phyloP scores from a whole-genome alignment of 2,113 vertebrate species.

The Oenanthe oenanthe region DNA sequence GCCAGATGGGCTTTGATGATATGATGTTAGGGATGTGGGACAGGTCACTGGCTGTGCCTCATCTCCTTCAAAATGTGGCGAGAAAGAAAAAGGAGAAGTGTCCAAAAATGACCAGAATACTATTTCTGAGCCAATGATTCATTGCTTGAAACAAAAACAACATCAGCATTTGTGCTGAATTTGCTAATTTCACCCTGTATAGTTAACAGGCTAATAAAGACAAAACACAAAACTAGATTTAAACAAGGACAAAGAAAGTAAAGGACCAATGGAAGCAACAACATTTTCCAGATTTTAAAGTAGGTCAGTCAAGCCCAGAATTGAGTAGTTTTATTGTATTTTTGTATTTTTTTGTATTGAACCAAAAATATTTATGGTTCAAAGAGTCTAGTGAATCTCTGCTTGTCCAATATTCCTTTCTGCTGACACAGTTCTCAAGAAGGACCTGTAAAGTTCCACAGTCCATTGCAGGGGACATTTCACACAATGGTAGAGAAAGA shows the following conservation, averaged over 20 bases:
- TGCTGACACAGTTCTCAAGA: not conserved
- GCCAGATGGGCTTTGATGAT: not conserved
- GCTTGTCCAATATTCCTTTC: not conserved
- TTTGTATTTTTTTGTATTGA: not conserved
- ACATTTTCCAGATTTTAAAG: not conserved
- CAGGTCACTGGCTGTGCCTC: fast-evolving
- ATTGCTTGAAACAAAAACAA: fast-evolving
- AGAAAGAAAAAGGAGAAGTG: not conserved
- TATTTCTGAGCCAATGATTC: not conserved
- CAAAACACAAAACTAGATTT: not conserved
- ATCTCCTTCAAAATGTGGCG: not conserved
- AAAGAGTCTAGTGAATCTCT: not conserved
- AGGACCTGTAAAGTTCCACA: not conserved
- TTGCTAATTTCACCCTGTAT: not conserved
- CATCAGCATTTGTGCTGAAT: not conserved
- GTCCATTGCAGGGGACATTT: not conserved
- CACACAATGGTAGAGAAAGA: not conserved
- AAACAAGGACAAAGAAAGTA: not conserved
- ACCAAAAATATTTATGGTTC: not conserved
- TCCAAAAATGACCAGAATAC: not conserved
- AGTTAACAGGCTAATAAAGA: not conserved
- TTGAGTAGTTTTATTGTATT: not conserved
- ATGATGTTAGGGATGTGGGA: not conserved
- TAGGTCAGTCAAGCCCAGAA: not conserved
- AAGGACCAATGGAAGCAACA: not conserved